phyloP scores from a whole-genome alignment of 2,113 vertebrate species.

The Trogon surrucura region DNA sequence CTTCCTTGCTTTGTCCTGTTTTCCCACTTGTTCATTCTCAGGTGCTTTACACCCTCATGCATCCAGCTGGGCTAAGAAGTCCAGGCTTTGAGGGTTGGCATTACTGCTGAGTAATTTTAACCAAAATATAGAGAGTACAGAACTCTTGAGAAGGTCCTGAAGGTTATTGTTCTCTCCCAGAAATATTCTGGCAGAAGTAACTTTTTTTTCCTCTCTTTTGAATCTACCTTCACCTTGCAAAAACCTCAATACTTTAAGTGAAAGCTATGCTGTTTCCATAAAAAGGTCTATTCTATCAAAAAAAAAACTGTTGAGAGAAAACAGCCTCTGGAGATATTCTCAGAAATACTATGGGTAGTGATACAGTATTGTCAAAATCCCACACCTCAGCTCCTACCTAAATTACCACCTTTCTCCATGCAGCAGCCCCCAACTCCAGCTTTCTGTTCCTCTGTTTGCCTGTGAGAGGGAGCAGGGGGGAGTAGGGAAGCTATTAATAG shows the following conservation, averaged over 20 bases:
- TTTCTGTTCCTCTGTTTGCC: background rate
- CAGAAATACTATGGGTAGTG: background rate
- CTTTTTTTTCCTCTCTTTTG: background rate
- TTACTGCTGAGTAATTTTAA: background rate
- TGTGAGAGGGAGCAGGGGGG: background rate
- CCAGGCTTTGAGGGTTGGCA: background rate
- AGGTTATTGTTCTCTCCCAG: background rate
- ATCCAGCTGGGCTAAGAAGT: background rate
- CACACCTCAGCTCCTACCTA: background rate
- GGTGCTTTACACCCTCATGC: rapidly evolving
- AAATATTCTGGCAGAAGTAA: background rate
- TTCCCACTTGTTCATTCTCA: background rate
- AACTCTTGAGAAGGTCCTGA: background rate
- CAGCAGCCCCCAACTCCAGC: background rate
- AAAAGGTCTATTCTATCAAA: background rate
- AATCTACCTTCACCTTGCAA: background rate
- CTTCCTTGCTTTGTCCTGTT: background rate
- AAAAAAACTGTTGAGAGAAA: background rate
- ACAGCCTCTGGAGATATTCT: background rate
- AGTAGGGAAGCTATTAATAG: background rate
- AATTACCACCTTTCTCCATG: background rate
- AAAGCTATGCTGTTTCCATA: background rate
- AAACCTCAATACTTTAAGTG: background rate
- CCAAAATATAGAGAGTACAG: background rate
- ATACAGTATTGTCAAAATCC: background rate